Base-by-base conservation (phyloP, 2,113 vertebrate genomes). In the Zapornia atra region DNA sequence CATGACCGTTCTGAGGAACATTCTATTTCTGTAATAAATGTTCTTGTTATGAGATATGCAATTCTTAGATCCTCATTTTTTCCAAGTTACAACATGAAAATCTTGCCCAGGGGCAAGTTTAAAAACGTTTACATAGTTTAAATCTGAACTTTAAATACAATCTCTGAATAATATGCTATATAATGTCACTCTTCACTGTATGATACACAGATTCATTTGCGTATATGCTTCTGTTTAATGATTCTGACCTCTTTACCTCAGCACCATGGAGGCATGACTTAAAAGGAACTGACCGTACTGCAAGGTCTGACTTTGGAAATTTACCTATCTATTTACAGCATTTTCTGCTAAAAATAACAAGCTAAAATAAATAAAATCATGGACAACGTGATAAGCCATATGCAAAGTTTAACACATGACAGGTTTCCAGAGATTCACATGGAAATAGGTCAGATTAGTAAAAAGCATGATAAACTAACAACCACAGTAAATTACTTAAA, bases 21-120 rank as follows among this genome's bases (percentile, higher is more conserved):
- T 80, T 48, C 34, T 79, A 50, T 90, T 95, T 93, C 92, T 95
- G 70, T 15, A 82, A n/a, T 71, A 92, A 95, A 79, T 28, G 11
- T 24, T 25, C 21, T 54, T 88, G 25, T 86, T 77, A 92, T 48
- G 48, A 82, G 24, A 65, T 10, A 53, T 4, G 3, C 0, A 1
- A 20, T 38, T 77, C 31, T 65, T 61, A 40, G 38, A 76, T 48
- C 9, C 8, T 46, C 5, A 2, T 48, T 77, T 89, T 76, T 85
- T 79, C 51, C 12, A 75, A 89, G 24, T 82, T 44, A 33, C 22
- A 54, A 31, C 18, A 61, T n/a, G 10, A 84, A 91, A 92, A 91
- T 81, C 14, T 82, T 85, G 24, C 42, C 77, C 48, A 57, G 40
- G 9, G 48, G 44, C 14, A 86, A 73, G 16, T 90, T 76, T 85